phyloP scores from a whole-genome alignment of 37 sponge, comb jelly and placozoan species.

The Theonella swinhoei region DNA sequence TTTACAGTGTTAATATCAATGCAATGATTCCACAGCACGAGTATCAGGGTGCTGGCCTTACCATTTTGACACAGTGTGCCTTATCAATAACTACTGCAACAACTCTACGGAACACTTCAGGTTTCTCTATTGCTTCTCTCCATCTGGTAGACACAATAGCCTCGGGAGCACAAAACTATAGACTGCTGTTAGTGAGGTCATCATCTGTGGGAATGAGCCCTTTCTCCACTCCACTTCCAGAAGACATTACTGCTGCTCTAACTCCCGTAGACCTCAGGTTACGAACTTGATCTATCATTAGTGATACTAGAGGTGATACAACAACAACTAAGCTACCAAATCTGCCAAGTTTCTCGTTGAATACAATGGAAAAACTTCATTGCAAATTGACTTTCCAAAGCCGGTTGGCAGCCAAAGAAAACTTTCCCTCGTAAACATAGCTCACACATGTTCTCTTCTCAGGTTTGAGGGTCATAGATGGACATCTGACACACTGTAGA shows the following conservation, averaged over 20 bases:
- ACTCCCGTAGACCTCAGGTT: constrained; percentile 17
- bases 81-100: constrained; percentile 13
- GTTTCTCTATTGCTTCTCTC: constrained; percentile 25
- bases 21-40: neutral
- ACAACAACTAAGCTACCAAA: constrained; percentile 2
- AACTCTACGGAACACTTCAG: neutral
- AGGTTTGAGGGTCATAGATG: too few relatives aligned
- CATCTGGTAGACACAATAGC: constrained; percentile 9
- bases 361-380: constrained; percentile 15
- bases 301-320: constrained; percentile 52
- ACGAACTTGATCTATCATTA: constrained; percentile 53
- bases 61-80: constrained; percentile 13
- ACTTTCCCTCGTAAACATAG: too few relatives aligned
- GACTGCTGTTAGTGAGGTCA: neutral
- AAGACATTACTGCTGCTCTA: constrained; percentile 19
- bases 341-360: neutral
- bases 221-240: neutral
- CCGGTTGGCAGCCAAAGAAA: too few relatives aligned
- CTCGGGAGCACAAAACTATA: constrained; percentile 20
- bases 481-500: constrained; percentile 11
- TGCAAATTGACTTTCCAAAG: too few relatives aligned
- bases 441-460: neutral
- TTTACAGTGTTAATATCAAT: neutral
- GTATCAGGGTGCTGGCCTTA: neutral
- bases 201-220: constrained; percentile 15